Percentiles rank a stretch among this genome's conserved stretches.
Conservation (phyloP, 2,888 invertebrate genomes). For the Lathronympha strigana region DNA sequence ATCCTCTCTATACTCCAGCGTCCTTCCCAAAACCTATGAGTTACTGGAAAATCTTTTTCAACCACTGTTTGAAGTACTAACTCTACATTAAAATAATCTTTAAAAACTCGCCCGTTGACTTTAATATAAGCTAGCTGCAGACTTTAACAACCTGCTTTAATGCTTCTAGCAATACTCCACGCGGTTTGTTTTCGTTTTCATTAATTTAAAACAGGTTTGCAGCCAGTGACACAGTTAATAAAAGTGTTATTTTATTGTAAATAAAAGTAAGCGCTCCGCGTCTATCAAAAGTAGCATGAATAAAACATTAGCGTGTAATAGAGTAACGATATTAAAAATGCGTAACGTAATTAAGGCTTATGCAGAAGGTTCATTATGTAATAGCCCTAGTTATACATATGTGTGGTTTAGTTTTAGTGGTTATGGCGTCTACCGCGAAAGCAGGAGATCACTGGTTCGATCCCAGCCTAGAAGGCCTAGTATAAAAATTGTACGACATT, state of each 20-base stretch:
- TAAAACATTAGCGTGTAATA: slow-evolving; percentile 51
- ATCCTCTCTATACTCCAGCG: no score
- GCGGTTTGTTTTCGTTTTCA: slow-evolving; percentile 24
- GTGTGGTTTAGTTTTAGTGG: no score
- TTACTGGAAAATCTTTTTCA: no score
- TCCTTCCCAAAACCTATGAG: background rate
- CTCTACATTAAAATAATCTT: background rate
- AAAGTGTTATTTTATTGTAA: slow-evolving; percentile 10
- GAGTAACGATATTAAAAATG: slow-evolving; percentile 39
- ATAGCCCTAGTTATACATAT: slow-evolving; percentile 6
- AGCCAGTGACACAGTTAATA: slow-evolving; percentile 1
- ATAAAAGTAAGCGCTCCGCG: slow-evolving; percentile 1
- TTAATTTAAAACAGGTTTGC: slow-evolving; percentile 21
- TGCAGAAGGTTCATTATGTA: slow-evolving; percentile 24
- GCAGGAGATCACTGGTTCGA: no score
- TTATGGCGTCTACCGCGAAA: no score
- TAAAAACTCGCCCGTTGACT: background rate
- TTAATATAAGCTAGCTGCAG: background rate
- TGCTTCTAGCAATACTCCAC: background rate
- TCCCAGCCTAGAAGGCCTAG: no score
- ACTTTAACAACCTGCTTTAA: background rate
- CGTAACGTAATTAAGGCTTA: slow-evolving; percentile 41
- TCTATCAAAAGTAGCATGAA: slow-evolving; percentile 49
- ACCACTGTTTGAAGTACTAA: background rate
- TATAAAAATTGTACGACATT: no score